These are phyloP conservation scores for Anthonomus grandis DNA, from an alignment of 1,140 invertebrate species.

Conservation along the genomic window DNA sequence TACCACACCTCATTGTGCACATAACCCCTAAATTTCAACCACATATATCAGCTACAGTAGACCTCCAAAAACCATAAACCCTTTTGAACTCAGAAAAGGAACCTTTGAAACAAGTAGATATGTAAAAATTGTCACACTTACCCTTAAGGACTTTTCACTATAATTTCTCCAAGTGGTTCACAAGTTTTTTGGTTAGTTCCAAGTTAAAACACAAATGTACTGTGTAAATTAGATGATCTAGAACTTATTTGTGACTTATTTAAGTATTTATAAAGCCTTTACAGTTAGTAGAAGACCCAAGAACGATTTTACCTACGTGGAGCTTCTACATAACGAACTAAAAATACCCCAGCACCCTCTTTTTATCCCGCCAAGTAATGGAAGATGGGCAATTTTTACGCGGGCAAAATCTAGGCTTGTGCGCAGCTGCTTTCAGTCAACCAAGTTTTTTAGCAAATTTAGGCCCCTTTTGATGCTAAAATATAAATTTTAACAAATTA, in stretches of 20 bases:
- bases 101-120: background rate
- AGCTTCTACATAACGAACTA: conserved; percentile 25
- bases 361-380: conserved; percentile 28
- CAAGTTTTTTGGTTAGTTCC: conserved; percentile 11
- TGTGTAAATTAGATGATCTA: too few relatives aligned
- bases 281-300: background rate
- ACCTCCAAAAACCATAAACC: background rate
- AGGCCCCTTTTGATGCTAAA: background rate
- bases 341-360: conserved; percentile 29
- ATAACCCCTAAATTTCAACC: conserved; percentile 23
- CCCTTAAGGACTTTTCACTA: conserved; percentile 4
- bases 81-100: background rate
- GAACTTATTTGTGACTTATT: too few relatives aligned
- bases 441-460: conserved; percentile 9
- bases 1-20: conserved; percentile 24
- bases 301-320: conserved; percentile 22
- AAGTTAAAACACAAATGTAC: too few relatives aligned
- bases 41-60: conserved; percentile 16
- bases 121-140: conserved; percentile 6
- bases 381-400: conserved; percentile 28
- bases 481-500: background rate
- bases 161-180: background rate
- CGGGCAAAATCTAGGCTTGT: conserved; percentile 23
- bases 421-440: conserved; percentile 23
- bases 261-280: conserved; percentile 1